These are phyloP conservation scores for Vesta saturnalis DNA, from an alignment of 2,888 invertebrate genomes.

Conservation along the genomic window DNA sequence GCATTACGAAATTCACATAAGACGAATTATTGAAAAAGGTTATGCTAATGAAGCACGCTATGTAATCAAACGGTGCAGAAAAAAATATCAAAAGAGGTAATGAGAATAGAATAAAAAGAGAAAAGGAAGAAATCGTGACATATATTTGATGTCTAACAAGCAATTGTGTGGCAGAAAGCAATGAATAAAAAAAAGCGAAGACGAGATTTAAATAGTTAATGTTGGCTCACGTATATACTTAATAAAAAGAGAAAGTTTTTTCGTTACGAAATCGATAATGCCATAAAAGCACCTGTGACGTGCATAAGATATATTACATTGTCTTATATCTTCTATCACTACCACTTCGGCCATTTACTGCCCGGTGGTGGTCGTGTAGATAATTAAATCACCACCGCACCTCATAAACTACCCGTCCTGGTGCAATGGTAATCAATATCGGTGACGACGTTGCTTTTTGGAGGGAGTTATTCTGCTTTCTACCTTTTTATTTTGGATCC, in stretches of 20 bases:
- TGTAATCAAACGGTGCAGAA: not conserved
- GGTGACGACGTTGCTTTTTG: not conserved
- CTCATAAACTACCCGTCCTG: not conserved
- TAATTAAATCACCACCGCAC: constrained; percentile 12
- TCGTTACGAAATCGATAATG: too few relatives aligned
- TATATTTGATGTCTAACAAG: not conserved
- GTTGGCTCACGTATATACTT: too few relatives aligned
- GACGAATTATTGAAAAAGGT: not conserved
- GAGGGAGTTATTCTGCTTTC: not conserved
- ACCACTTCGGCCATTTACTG: constrained; percentile 6
- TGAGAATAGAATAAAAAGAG: not conserved
- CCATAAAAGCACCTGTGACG: constrained; percentile 3
- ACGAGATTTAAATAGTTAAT: not conserved
- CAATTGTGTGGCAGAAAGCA: not conserved
- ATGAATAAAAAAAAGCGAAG: not conserved
- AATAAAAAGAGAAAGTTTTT: too few relatives aligned
- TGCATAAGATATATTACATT: not conserved
- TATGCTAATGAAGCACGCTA: not conserved
- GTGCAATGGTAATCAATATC: constrained; percentile 4
- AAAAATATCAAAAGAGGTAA: too few relatives aligned
- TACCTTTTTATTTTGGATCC: too few relatives aligned
- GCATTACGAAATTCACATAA: not conserved
- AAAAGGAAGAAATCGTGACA: too few relatives aligned
- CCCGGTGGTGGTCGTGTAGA: constrained; percentile 10
- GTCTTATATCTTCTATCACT: not conserved